Evolutionary conservation across 1,140 invertebrate species (phyloP).

Genomic region (Fopius arisanus): DNA sequence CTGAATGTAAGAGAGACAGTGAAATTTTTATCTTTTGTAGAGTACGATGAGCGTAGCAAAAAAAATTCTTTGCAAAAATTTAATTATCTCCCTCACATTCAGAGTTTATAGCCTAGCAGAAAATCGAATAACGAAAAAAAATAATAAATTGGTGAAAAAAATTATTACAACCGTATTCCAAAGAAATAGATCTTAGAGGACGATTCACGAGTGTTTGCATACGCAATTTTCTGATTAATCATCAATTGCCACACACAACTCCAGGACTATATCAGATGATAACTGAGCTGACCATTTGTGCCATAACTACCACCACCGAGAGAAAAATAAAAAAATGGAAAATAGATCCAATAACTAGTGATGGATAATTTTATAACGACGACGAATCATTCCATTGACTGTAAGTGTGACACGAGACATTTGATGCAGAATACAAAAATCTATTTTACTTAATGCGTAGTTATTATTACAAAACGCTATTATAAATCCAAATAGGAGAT

Average conservation of each 20-base stretch:
- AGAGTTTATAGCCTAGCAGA: too few species aligned
- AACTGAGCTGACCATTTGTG: conserved; percentile 55
- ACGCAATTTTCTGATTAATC: background rate
- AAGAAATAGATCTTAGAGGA: background rate
- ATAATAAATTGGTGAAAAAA: background rate
- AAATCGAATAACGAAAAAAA: too few species aligned
- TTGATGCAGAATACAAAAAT: conserved; percentile 38
- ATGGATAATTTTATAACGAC: conserved; percentile 33
- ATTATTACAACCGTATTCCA: background rate
- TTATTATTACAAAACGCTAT: conserved; percentile 23
- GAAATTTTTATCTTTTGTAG: too few species aligned
- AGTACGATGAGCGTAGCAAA: too few species aligned
- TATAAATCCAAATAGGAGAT: conserved; percentile 21
- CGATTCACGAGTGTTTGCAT: background rate
- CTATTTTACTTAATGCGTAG: conserved; percentile 52
- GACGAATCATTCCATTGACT: conserved; percentile 25
- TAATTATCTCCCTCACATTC: too few species aligned
- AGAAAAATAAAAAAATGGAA: conserved; percentile 3
- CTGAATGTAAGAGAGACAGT: too few species aligned
- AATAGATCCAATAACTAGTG: conserved; percentile 31
- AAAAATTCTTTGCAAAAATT: background rate
- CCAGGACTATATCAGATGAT: conserved; percentile 31
- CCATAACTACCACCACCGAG: conserved; percentile 44
- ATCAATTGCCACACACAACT: conserved; percentile 20
- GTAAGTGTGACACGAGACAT: background rate